Conservation (phyloP, 2,888 invertebrate genomes). For the Brenthis ino region DNA sequence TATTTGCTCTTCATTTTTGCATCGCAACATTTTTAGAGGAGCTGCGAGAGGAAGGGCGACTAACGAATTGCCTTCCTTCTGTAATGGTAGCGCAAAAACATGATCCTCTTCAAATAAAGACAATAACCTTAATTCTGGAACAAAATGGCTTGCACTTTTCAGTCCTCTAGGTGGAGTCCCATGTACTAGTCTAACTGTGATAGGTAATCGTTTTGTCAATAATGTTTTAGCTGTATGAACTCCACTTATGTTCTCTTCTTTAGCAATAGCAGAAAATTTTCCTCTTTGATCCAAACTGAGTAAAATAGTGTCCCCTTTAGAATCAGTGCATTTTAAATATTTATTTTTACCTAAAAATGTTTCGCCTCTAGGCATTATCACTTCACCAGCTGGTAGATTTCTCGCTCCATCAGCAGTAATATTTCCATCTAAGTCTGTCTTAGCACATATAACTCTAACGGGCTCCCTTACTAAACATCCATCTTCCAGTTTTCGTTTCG, state of each 20-base stretch:
- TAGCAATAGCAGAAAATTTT: constrained; percentile 95
- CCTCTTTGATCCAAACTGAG: constrained; percentile 93
- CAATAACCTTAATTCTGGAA: constrained; percentile 91
- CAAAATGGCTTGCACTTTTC: constrained; percentile 91
- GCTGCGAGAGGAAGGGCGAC: constrained; percentile 93
- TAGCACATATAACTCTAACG: constrained; percentile 86
- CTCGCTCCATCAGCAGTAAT: constrained; percentile 86
- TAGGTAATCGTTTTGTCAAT: constrained; percentile 93
- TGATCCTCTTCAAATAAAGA: constrained; percentile 94
- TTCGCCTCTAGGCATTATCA: constrained; percentile 90
- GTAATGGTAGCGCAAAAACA: constrained; percentile 91
- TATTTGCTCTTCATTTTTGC: constrained; percentile 91
- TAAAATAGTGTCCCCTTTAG: constrained; percentile 91
- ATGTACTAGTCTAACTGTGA: constrained; percentile 95
- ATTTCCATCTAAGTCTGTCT: constrained; percentile 83
- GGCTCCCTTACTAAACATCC: constrained; percentile 91
- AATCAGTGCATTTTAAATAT: constrained; percentile 93
- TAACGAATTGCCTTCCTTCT: constrained; percentile 89
- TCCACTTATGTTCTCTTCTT: constrained; percentile 96
- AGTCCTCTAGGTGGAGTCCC: constrained; percentile 93
- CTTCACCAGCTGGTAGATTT: constrained; percentile 91
- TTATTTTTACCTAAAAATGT: constrained; percentile 86
- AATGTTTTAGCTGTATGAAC: constrained; percentile 95
- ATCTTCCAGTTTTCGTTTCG: constrained; percentile 87
- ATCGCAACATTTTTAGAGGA: constrained; percentile 91